Conservation (phyloP, 2,797 vertebrate genomes). For the Scarus forsteni region DNA sequence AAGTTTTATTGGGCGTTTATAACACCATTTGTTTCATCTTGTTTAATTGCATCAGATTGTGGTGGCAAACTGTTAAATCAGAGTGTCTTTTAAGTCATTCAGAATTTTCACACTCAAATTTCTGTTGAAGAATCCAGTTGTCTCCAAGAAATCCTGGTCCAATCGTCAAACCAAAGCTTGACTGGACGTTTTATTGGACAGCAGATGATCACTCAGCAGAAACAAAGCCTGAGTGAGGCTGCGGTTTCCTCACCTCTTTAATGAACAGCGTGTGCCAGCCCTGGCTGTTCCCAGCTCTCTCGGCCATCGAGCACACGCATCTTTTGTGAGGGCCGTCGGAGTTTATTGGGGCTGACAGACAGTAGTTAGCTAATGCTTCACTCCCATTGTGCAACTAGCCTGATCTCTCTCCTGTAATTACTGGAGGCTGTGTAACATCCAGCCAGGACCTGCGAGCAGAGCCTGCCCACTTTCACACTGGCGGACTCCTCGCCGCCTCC, state of each 20-base stretch:
- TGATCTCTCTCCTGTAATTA: slow-evolving; percentile 56
- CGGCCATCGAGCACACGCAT: slow-evolving; percentile 19
- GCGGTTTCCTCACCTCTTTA: slow-evolving; percentile 52
- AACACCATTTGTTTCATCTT: too few species aligned
- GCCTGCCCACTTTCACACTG: slow-evolving; percentile 41
- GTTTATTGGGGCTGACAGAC: slow-evolving; percentile 70
- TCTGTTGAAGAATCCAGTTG: too few species aligned
- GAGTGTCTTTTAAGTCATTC: too few species aligned
- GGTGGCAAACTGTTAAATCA: background rate
- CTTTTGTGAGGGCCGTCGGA: slow-evolving; percentile 51
- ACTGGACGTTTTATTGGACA: slow-evolving; percentile 17
- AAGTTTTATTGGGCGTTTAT: too few species aligned
- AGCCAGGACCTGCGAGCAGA: slow-evolving; percentile 62
- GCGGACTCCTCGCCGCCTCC: slow-evolving; percentile 23
- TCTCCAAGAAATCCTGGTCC: slow-evolving; percentile 1
- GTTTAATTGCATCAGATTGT: background rate
- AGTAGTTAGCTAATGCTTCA: slow-evolving; percentile 63
- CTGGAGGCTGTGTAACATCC: slow-evolving; percentile 52
- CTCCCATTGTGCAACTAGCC: slow-evolving; percentile 59
- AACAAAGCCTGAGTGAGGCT: slow-evolving; percentile 18
- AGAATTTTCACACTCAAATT: too few species aligned
- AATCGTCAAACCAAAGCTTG: slow-evolving; percentile 1
- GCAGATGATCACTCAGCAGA: slow-evolving; percentile 7
- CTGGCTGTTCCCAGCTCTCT: slow-evolving; percentile 27
- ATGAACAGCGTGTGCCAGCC: slow-evolving; percentile 61